These are phyloP conservation scores for Drosophila trichaetosa DNA, from an alignment of 2,888 invertebrate genomes.

Conservation along the genomic window DNA sequence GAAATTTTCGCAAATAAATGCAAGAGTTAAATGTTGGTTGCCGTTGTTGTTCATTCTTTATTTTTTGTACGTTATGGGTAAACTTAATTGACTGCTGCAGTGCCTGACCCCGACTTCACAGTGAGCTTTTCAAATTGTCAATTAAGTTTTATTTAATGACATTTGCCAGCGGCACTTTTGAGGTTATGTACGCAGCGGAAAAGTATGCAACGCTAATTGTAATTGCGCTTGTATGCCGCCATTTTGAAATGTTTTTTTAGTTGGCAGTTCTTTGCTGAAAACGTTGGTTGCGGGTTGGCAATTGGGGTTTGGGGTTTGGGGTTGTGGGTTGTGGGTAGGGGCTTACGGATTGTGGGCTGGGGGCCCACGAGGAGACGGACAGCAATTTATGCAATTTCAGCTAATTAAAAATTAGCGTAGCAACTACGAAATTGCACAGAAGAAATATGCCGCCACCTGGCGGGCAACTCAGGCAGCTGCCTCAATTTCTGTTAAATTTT, in stretches of 20 bases:
- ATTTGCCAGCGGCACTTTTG: conserved; percentile 69
- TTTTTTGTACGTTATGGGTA: conserved; percentile 39
- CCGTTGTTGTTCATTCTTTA: conserved; percentile 38
- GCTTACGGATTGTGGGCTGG: not conserved
- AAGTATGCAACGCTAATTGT: conserved; percentile 78
- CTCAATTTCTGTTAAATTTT: conserved; percentile 68
- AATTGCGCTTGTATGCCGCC: conserved; percentile 67
- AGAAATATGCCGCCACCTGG: conserved; percentile 61
- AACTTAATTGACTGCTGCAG: conserved; percentile 76
- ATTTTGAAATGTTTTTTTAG: conserved; percentile 68
- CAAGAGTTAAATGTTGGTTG: conserved; percentile 65
- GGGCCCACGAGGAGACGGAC: conserved; percentile 9
- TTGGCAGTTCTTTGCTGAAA: conserved; percentile 11
- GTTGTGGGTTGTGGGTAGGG: not conserved
- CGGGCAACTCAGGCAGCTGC: conserved; percentile 30
- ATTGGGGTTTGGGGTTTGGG: not conserved
- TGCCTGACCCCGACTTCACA: conserved; percentile 11
- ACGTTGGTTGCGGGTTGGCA: not conserved
- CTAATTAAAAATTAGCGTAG: conserved; percentile 78
- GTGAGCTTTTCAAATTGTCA: conserved; percentile 76
- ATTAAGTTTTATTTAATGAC: conserved; percentile 82
- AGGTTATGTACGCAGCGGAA: conserved; percentile 63
- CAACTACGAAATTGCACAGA: conserved; percentile 46
- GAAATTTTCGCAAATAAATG: conserved; percentile 71
- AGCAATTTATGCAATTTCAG: conserved; percentile 74